Base-by-base conservation (phyloP, 2,888 invertebrate species). In the Morpho achilles region DNA sequence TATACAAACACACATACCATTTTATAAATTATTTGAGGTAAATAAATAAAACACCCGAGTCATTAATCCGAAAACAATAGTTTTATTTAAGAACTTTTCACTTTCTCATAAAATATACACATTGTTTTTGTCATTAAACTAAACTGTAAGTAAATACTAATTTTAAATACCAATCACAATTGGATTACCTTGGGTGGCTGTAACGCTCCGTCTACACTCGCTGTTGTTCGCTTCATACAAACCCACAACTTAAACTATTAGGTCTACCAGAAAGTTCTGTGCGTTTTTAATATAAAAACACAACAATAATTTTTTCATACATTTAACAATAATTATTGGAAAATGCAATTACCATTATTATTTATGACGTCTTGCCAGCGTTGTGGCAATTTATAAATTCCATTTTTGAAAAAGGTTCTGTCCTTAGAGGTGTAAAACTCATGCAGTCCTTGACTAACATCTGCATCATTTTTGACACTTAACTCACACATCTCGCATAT, bases 81-180 rank as follows among this genome's bases (percentile, higher is more conserved):
- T 90, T 90, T 89, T 90, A 90, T 90, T 90, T 88, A 89, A 89
- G 89, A 89, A 89, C 86, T 86, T 87, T 87, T 88, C 87, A 87
- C 84, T 87, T 88, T 88, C 83, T 90, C 90, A 89, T 90, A 90
- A 90, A 89, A 90, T 90, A 90, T 90, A 90, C 90, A 90, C 90
- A 89, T 89, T 90, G 89, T 89, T 89, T 87, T 88, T 89, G 87
- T 87, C 86, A 87, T 86, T 88, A 87, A 89, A 90, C 89, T 90
- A 90, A 89, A 89, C 80, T 87, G 88, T 88, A 89, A 89, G 90
- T 90, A 90, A 89, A 88, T 90, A 89, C 90, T 89, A 89, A 89
- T 87, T 89, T 89, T 88, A 89, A 90, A 89, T 89, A 89, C 89
- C 89, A 88, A 89, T 88, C 68, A 83, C 84, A 76, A 77, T 80